Base-by-base conservation (phyloP, 1,140 invertebrate genomes). In the Drosophila gunungcola region DNA sequence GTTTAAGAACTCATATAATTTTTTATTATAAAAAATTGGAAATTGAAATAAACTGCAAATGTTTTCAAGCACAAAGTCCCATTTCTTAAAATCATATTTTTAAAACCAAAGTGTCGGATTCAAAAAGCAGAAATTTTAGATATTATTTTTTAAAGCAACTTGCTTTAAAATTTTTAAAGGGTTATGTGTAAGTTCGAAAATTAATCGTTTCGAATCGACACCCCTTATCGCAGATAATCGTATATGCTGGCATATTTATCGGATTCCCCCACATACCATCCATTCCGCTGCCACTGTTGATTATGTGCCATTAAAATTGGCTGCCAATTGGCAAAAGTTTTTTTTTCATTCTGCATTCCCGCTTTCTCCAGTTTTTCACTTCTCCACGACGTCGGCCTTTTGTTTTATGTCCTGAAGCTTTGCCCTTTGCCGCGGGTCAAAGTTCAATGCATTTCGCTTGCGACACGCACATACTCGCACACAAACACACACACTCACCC, bases 261-360 rank as follows among this genome's bases (percentile, higher is more conserved):
- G 45, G 65, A 60, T 38, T 25, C 12, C 25, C 48, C 41, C 16
- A 39, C 29, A 21, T 29, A 25, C 48, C 46, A 52, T 36, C 36
- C 25, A 34, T 39, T 32, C n/a, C n/a, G 48, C 48, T 51, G 48
- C 48, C 21, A 52, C 48, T 73, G 41, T 46, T 75, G 70, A 75
- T 75, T 75, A 75, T 75, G 73, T 75, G 73, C 74, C 73, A 78
- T 78, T 78, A 78, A 78, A 78, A 78, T 69, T 77, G 74, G 74
- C 74, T 78, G 74, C 74, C 74, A 78, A 78, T 78, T 78, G 74
- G 73, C 64, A 78, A 52, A 70, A 77, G 54, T 61, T 77, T 74
- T 73, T 74, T 73, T 27, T 65, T 38, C 27, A 25, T 21, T 38
- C 25, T 9, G 38, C 51, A 73, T 46, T 73, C 43, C 43, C 34